phyloP scores from a whole-genome alignment of 2,797 vertebrate genomes.

The Labroides dimidiatus region DNA sequence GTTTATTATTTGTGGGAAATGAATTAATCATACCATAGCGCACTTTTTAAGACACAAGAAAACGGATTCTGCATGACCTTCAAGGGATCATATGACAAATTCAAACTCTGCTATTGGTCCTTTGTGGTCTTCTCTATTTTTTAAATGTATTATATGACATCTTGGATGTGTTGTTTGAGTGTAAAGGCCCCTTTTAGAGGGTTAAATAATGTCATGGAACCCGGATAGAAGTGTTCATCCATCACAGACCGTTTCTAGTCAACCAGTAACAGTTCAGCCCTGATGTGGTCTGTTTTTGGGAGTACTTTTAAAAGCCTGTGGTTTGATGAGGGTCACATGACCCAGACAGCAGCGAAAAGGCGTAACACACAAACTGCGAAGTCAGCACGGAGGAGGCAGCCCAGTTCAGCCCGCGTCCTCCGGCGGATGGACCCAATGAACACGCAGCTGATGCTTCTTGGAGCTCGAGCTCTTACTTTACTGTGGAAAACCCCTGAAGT shows the following conservation, averaged over 20 bases:
- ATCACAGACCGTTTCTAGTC: background rate
- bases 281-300: background rate
- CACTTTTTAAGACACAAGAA: too few species aligned
- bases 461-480: background rate
- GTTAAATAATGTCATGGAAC: too few species aligned
- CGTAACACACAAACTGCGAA: slow-evolving; percentile 31
- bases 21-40: too few species aligned
- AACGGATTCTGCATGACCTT: too few species aligned
- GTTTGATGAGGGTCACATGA: slow-evolving; percentile 57
- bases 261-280: background rate
- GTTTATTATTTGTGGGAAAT: too few species aligned
- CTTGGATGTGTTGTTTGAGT: too few species aligned
- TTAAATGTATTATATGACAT: too few species aligned
- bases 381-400: slow-evolving; percentile 47
- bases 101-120: too few species aligned
- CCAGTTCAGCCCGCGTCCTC: background rate
- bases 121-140: too few species aligned
- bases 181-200: too few species aligned
- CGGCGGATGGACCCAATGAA: slow-evolving; percentile 29
- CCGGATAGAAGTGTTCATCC: too few species aligned
- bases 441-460: background rate
- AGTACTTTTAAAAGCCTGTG: slow-evolving; percentile 15
- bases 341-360: slow-evolving; percentile 34
- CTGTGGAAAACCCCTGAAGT: background rate
- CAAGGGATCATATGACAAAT: too few species aligned